Conservation (phyloP, 35 echinoderm and acorn worm species). For the Ptychodera flava region DNA sequence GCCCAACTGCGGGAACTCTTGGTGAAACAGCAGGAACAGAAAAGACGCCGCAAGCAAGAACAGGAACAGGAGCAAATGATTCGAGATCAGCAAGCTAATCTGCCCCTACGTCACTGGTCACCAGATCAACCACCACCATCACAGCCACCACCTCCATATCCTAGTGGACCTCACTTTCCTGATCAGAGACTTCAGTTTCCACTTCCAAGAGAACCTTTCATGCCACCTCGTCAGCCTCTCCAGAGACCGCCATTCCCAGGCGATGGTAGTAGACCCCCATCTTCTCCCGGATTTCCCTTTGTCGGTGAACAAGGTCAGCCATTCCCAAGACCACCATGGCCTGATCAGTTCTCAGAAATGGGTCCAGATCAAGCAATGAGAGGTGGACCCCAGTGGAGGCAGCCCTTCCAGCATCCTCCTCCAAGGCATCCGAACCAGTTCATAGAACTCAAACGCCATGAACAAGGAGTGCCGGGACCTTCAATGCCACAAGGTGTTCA, state of each 20-base stretch:
- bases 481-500: too few species aligned
- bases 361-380: background rate
- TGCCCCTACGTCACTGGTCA: background rate
- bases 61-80: conserved; percentile 22
- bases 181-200: background rate
- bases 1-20: conserved; percentile 55
- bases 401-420: conserved; percentile 4
- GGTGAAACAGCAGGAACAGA: conserved; percentile 48
- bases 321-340: background rate
- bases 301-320: background rate
- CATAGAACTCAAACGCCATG: conserved; percentile 85
- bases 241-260: conserved; percentile 10
- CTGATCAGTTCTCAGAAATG: background rate
- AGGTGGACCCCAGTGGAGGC: conserved; percentile 19
- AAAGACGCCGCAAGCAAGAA: conserved; percentile 31
- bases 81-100: background rate
- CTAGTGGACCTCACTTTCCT: conserved; percentile 17
- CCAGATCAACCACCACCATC: background rate
- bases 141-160: conserved; percentile 91
- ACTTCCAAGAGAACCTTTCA: background rate
- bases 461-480: conserved; percentile 26
- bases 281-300: conserved; percentile 17
- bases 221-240: background rate
- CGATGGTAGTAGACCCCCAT: background rate
- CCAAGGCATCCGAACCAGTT: conserved; percentile 53